Conservation (phyloP, 1,140 invertebrate species). For the Gonatopus flavifemur region DNA sequence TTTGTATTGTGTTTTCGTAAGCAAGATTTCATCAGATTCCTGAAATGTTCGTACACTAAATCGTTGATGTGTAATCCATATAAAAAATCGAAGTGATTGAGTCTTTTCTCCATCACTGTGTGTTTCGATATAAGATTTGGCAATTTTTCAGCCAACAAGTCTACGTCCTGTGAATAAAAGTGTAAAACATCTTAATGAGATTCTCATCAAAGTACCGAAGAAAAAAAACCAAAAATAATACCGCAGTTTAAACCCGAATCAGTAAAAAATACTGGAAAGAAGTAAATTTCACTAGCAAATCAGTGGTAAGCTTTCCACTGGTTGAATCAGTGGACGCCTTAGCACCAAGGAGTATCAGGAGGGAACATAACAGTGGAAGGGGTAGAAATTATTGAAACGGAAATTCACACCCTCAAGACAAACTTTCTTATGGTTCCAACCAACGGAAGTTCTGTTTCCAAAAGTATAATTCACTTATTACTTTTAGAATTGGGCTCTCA, state of each 20-base stretch:
- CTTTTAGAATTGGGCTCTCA: too few species aligned
- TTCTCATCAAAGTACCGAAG: neutral
- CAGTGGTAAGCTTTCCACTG: neutral
- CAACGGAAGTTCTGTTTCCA: too few species aligned
- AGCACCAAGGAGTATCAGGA: too few species aligned
- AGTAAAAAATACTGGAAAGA: neutral
- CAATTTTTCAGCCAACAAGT: neutral
- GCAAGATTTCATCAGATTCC: constrained; percentile 12
- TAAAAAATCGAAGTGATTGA: constrained; percentile 18
- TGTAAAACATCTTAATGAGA: too few species aligned
- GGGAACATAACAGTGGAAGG: too few species aligned
- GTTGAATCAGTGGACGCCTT: too few species aligned
- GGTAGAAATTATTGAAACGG: too few species aligned
- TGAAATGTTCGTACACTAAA: constrained; percentile 8
- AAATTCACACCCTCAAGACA: too few species aligned
- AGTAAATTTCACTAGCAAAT: neutral
- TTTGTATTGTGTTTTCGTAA: too few species aligned
- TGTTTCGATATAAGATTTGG: constrained; percentile 12
- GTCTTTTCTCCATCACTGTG: constrained; percentile 2
- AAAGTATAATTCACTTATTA: too few species aligned
- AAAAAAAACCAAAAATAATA: neutral
- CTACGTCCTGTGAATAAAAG: constrained; percentile 19
- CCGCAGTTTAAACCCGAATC: neutral
- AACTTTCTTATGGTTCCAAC: too few species aligned
- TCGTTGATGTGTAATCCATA: neutral